Evolutionary conservation across 2,888 invertebrate genomes (phyloP), one percentile per base, ranked within the genome.

Genomic region (Ypsolopha scabrella): DNA sequence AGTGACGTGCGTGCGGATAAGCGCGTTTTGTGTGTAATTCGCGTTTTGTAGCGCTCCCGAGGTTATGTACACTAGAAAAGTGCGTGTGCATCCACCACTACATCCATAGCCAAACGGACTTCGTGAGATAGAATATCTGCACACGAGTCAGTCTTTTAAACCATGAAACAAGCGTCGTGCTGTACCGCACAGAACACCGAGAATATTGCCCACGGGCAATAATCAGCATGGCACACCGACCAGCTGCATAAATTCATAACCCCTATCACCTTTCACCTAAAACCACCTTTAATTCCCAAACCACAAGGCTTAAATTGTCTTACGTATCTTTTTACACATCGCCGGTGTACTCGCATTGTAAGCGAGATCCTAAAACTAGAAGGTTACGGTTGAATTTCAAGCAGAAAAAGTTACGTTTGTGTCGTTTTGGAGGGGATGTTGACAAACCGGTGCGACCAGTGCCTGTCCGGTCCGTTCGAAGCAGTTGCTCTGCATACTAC

Each of bases 371-470:
- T 47, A 55, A 54, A 33, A 1, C 0, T 0, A 11, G 7, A 6
- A 7, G 0, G 9, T 6, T 59, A 67, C 57, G 53, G 62, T 57
- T 37, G 10, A 3, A 11, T 35, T 59, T 65, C 67, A 2, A 13
- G n/a, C 41, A 57, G 46, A 6, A 7, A 1, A 6, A 2, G 6
- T 7, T 24, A 6, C 10, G 51, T 52, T 58, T 63, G 55, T 41
- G 60, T 36, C 58, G 48, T 70, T 77, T 65, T 53, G 38, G 50
- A 52, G 41, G 33, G 51, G 47, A 36, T 33, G 0, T 2, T 14
- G 6, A 38, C 50, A 67, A 80, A 80, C 80, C 80, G 80, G 80
- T 80, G 66, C 58, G 66, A 79, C 80, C 72, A 68, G 75, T 76
- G 72, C 72, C 76, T 70, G 73, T 60, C 67, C 68, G 64, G 70